Evolutionary conservation across 2,888 invertebrate species (phyloP).

Genomic region (Pammene fasciana): DNA sequence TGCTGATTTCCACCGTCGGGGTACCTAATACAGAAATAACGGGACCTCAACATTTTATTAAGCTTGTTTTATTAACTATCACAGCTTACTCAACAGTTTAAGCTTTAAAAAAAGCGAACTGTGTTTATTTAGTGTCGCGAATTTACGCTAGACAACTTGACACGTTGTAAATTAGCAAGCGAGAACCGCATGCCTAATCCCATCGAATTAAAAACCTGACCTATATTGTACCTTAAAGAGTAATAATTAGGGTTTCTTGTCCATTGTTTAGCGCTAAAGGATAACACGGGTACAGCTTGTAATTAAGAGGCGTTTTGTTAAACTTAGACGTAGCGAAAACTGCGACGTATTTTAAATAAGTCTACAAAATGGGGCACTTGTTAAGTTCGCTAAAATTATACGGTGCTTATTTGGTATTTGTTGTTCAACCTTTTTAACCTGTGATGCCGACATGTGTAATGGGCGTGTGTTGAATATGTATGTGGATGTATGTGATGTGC

Average conservation of each 20-base stretch:
- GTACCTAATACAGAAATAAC: too few relatives aligned
- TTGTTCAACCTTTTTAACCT: too few relatives aligned
- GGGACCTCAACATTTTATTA: too few relatives aligned
- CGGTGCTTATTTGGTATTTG: too few relatives aligned
- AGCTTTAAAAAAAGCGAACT: not conserved
- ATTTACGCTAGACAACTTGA: constrained; percentile 10
- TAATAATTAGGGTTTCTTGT: constrained; percentile 1
- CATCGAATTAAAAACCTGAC: constrained; percentile 2
- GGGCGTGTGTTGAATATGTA: too few relatives aligned
- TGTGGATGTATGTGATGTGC: too few relatives aligned
- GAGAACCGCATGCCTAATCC: constrained; percentile 21
- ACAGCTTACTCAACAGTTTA: not conserved
- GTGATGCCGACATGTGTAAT: too few relatives aligned
- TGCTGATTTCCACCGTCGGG: too few relatives aligned
- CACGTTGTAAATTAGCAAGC: constrained; percentile 20
- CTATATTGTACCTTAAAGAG: constrained; percentile 9
- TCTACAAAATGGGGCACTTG: not conserved
- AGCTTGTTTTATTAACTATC: too few relatives aligned
- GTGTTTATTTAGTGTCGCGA: not conserved
- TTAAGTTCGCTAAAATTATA: too few relatives aligned
- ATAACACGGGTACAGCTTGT: constrained; percentile 12
- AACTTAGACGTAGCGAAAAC: constrained; percentile 19
- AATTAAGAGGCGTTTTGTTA: constrained; percentile 34
- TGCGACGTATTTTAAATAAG: constrained; percentile 10
- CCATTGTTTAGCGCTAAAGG: not conserved